phyloP scores from a whole-genome alignment of 2,888 invertebrate genomes.

The Zygothrica quintamaculata region DNA sequence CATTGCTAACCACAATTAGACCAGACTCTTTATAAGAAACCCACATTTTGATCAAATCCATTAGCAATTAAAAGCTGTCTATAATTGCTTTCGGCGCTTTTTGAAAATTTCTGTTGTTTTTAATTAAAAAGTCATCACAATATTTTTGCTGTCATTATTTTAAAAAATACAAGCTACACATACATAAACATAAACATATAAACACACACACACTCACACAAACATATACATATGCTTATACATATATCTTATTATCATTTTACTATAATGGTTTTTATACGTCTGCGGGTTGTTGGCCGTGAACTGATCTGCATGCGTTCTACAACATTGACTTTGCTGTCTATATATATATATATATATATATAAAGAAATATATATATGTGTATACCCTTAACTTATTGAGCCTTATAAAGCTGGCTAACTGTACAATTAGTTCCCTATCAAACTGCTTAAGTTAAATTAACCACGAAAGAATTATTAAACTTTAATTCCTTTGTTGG shows the following conservation, averaged over 20 bases:
- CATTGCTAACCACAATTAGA: slow-evolving; percentile 21
- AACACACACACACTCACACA: too few relatives aligned
- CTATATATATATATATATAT: not conserved
- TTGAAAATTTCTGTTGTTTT: slow-evolving; percentile 40
- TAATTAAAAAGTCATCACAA: slow-evolving; percentile 77
- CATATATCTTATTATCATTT: too few relatives aligned
- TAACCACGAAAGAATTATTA: too few relatives aligned
- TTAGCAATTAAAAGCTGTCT: slow-evolving; percentile 22
- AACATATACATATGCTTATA: slow-evolving; percentile 15
- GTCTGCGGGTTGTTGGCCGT: too few relatives aligned
- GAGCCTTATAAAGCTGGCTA: too few relatives aligned
- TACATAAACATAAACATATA: not conserved
- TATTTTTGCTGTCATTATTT: slow-evolving; percentile 49
- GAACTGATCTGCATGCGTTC: too few relatives aligned
- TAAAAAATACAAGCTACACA: not conserved
- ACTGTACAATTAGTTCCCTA: too few relatives aligned
- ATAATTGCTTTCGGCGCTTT: slow-evolving; percentile 34
- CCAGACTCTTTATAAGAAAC: slow-evolving; percentile 33
- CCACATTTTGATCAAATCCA: slow-evolving; percentile 27
- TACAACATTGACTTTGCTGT: too few relatives aligned
- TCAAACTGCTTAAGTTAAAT: too few relatives aligned
- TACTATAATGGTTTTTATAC: too few relatives aligned
- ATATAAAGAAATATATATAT: not conserved
- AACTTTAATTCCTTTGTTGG: too few relatives aligned
- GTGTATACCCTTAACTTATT: too few relatives aligned